These are phyloP conservation scores for Podilymbus podiceps DNA, from an alignment of 2,113 vertebrate species.

Conservation along the genomic window DNA sequence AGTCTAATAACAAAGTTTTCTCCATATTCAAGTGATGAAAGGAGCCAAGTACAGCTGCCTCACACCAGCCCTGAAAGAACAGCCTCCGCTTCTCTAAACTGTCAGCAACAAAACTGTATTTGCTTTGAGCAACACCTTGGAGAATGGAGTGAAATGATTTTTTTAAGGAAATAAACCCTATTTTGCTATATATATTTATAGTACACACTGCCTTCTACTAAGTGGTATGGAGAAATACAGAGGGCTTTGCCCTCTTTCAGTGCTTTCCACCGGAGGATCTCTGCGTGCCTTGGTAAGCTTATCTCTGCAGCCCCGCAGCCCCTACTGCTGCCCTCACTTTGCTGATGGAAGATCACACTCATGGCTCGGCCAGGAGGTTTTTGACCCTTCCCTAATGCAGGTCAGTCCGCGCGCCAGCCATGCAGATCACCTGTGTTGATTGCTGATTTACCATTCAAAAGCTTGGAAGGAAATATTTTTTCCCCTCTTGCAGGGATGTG, in stretches of 20 bases:
- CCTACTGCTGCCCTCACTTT: not conserved
- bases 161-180: not conserved
- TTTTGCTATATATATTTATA: constrained; percentile 20
- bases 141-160: not conserved
- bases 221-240: not conserved
- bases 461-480: not conserved
- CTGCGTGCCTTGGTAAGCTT: not conserved
- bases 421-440: not conserved
- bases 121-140: constrained; percentile 37
- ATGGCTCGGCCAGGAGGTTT: not conserved
- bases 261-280: not conserved
- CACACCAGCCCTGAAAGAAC: not conserved
- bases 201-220: not conserved
- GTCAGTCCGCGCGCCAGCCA: not conserved
- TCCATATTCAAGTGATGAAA: constrained; percentile 12
- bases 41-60: constrained; percentile 16
- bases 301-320: not conserved
- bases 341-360: fast-evolving
- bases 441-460: not conserved
- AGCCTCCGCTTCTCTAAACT: not conserved
- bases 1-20: constrained; percentile 3
- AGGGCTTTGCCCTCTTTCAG: not conserved
- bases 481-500: not conserved
- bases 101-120: constrained; percentile 31
- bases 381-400: not conserved